These are phyloP conservation scores for Cosmopolites sordidus DNA, from an alignment of 2,888 invertebrate genomes.

Conservation along the genomic window DNA sequence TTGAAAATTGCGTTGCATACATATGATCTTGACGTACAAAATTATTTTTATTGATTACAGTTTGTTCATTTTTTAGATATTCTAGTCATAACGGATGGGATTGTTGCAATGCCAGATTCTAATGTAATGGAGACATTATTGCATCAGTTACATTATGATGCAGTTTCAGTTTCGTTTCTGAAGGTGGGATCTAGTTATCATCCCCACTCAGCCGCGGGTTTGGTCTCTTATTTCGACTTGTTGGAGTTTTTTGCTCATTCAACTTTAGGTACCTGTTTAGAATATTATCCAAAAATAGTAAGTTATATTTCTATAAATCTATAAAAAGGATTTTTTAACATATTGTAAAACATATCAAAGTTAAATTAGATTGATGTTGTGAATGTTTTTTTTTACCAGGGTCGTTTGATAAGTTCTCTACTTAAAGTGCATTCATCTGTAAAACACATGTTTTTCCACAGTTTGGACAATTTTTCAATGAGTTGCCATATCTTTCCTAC, in stretches of 20 bases:
- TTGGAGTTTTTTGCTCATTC: conserved; percentile 71
- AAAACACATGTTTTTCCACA: no score
- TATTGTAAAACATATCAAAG: no score
- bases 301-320: conserved; percentile 33
- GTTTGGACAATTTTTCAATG: no score
- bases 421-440: no score
- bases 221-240: conserved; percentile 68
- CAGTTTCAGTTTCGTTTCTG: conserved; percentile 71
- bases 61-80: conserved; percentile 54
- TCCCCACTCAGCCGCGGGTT: conserved; percentile 63
- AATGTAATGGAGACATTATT: conserved; percentile 67
- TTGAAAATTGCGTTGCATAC: no score
- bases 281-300: conserved; percentile 53
- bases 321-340: no score
- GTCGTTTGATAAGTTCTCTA: no score
- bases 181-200: conserved; percentile 65
- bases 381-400: no score
- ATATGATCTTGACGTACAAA: no score
- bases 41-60: background rate
- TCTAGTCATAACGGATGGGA: conserved; percentile 70
- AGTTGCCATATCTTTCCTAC: no score
- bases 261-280: conserved; percentile 68
- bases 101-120: conserved; percentile 67
- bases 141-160: conserved; percentile 67
- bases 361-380: no score